Base-by-base conservation (phyloP, 2,797 vertebrate genomes). In the Arctocebus calabarensis region DNA sequence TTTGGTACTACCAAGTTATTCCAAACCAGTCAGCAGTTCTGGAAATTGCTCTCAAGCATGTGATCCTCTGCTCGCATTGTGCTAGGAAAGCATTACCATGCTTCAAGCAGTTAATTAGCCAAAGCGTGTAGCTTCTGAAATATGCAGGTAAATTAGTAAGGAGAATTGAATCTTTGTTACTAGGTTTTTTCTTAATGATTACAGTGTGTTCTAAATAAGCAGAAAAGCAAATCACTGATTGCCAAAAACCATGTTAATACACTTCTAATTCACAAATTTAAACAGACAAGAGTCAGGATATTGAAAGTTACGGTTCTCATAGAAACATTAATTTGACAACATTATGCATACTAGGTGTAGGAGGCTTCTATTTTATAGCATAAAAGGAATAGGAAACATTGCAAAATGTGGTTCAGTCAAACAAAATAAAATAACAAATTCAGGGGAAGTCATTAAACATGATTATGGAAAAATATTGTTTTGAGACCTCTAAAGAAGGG, bases 261-360 rank as follows among this genome's bases (percentile, higher is more conserved):
- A 34, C 90, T 97, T 96, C 94, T 96, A 93, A 97, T 97, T 95
- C 94, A 96, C 88, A 95, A 93, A 74, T 89, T 96, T 96, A 96
- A 94, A 40, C 40, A 91, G 59, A 88, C 93, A 85, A 97, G 95
- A 96, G 82, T 91, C 83, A 94, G 75, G 12, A 87, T 97, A 94
- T 96, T 96, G 55, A 92, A 96, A 97, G 70, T 91, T 93, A 96
- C 90, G 55, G 14, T 94, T 96, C 88, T 95, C 81, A 55, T 94
- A 84, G 87, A 96, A 96, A 91, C 73, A 77, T 88, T 97, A 95
- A 97, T 96, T 97, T 95, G 96, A 97, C 81, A 90, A 81, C 74
- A 96, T 96, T 96, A 88, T 95, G 94, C 84, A 93, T 79, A 88
- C 73, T 90, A 78, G 23, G 40, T 94, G 86, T 96, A 70, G 90